Conservation (phyloP, 2,888 invertebrate species). For the Crossocerus cetratus region DNA sequence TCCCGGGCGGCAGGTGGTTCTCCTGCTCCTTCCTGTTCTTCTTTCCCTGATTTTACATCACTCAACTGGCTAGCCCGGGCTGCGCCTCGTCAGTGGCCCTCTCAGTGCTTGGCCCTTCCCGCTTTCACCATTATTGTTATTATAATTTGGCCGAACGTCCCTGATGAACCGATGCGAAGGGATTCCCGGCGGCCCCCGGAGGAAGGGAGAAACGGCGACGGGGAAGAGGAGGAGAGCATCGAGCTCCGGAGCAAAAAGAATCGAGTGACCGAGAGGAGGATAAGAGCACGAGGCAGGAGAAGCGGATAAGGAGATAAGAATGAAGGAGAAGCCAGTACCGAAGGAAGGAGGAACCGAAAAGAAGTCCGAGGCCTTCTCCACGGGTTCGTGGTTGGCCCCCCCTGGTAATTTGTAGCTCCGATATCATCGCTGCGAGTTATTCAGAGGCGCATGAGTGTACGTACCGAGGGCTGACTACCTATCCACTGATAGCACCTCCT, state of each 20-base stretch:
- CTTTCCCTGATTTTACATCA: slow-evolving; percentile 41
- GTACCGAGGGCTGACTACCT: slow-evolving; percentile 57
- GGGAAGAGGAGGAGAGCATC: slow-evolving; percentile 24
- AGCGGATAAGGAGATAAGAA: slow-evolving; percentile 18
- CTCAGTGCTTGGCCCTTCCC: slow-evolving; percentile 43
- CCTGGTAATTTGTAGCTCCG: slow-evolving; percentile 66
- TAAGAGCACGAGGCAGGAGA: slow-evolving; percentile 3
- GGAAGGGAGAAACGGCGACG: slow-evolving; percentile 23
- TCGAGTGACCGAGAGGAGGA: slow-evolving; percentile 4
- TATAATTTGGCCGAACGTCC: slow-evolving; percentile 66
- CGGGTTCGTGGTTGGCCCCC: slow-evolving; percentile 59
- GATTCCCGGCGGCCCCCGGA: slow-evolving; percentile 8
- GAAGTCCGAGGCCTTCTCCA: slow-evolving; percentile 41
- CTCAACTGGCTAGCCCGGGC: slow-evolving; percentile 7
- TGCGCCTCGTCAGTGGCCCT: slow-evolving; percentile 26
- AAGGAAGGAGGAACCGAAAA: slow-evolving; percentile 48
- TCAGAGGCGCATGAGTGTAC: slow-evolving; percentile 56
- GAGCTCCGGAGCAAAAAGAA: slow-evolving; percentile 23
- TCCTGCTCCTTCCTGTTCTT: slow-evolving; percentile 18
- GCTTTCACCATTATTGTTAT: slow-evolving; percentile 69
- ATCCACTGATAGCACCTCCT: slow-evolving; percentile 60
- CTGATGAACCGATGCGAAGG: slow-evolving; percentile 62
- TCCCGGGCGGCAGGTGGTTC: slow-evolving; percentile 60
- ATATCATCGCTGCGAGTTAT: slow-evolving; percentile 68
- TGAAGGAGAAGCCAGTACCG: slow-evolving; percentile 14